Evolutionary conservation across 2,797 vertebrate genomes (phyloP).

Genomic region (Hyperoplus lanceolatus): DNA sequence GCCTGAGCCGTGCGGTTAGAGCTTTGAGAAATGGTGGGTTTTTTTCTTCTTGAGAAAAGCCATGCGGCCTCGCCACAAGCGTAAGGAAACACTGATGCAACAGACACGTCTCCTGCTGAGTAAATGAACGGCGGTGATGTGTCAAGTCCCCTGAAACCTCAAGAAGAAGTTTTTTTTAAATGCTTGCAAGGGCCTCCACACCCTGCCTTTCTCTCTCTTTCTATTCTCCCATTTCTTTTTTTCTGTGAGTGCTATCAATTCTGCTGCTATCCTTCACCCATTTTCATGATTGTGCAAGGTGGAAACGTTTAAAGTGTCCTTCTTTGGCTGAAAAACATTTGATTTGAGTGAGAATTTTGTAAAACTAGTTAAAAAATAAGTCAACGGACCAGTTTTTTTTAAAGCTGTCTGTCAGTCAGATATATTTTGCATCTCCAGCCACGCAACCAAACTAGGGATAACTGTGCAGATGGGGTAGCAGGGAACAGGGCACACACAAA

Average conservation of each 20-base stretch:
- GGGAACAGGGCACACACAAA: constrained; percentile 10
- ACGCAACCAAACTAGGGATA: constrained; percentile 16
- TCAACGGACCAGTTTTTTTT: not conserved
- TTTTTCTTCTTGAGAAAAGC: constrained; percentile 35
- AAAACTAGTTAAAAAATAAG: constrained; percentile 3
- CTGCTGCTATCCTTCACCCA: not conserved
- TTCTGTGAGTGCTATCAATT: not conserved
- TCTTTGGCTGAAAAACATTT: not conserved
- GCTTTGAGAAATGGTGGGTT: constrained; percentile 35
- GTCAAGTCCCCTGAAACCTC: constrained; percentile 48
- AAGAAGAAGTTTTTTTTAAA: constrained; percentile 4
- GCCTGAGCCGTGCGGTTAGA: constrained; percentile 31
- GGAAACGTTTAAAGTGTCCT: not conserved
- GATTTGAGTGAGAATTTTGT: not conserved
- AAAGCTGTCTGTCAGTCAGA: constrained; percentile 8
- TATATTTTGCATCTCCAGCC: constrained; percentile 2
- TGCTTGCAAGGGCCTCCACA: not conserved
- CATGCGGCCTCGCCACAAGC: constrained; percentile 13
- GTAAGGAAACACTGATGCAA: constrained; percentile 57
- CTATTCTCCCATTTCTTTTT: not conserved
- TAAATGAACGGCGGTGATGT: constrained; percentile 39
- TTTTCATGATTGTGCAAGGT: not conserved
- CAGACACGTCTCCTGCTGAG: constrained; percentile 38
- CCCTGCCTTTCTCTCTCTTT: not conserved
- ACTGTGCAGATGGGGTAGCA: not conserved